Evolutionary conservation across 2,113 vertebrate genomes (phyloP).

Genomic region (Chamaetylas fuelleborni): DNA sequence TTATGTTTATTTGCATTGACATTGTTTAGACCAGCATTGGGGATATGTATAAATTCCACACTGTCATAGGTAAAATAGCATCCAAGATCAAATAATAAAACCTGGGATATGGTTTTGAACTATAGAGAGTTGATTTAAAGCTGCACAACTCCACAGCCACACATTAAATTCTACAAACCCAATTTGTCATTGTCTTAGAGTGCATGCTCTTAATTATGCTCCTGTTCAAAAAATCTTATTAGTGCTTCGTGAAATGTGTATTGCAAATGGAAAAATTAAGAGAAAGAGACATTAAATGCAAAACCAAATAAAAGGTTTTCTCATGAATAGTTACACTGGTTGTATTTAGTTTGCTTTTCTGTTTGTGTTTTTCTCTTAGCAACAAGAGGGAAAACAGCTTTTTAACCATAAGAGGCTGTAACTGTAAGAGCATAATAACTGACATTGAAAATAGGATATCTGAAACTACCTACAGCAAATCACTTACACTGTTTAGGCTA

Average conservation of each 20-base stretch:
- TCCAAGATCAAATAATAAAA: background rate
- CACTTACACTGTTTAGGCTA: background rate
- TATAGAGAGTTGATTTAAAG: background rate
- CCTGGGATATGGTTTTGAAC: background rate
- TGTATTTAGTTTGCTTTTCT: constrained; percentile 1
- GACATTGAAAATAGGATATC: background rate
- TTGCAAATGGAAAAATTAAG: background rate
- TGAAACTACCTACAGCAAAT: background rate
- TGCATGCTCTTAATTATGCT: background rate
- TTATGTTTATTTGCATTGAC: background rate
- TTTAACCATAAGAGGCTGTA: background rate
- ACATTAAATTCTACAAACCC: background rate
- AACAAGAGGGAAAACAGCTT: constrained; percentile 1
- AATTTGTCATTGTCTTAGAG: background rate
- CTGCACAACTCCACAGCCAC: background rate
- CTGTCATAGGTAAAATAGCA: background rate
- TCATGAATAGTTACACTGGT: background rate
- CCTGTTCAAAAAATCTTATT: background rate
- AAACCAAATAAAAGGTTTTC: background rate
- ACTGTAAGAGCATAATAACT: background rate
- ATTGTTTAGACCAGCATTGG: background rate
- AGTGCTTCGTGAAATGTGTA: background rate
- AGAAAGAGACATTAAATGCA: background rate
- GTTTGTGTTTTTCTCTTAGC: constrained; percentile 59
- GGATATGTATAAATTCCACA: background rate